Conservation (phyloP, 2,797 vertebrate species). For the Myotis pilosus region DNA sequence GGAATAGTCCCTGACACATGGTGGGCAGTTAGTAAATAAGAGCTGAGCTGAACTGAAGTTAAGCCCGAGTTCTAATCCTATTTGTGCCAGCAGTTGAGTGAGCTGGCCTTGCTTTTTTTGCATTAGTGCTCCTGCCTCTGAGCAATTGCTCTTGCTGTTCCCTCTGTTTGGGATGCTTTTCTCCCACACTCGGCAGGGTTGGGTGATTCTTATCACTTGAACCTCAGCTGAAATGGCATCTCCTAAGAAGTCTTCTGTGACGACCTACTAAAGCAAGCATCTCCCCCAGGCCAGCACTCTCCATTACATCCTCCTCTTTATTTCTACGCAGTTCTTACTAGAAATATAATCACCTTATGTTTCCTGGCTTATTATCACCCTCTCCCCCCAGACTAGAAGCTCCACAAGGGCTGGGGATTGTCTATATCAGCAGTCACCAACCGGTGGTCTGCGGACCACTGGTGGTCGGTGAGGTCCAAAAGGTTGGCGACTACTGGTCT, state of each 20-base stretch:
- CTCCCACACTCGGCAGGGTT: background rate
- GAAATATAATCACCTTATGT: background rate
- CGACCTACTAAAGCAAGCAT: background rate
- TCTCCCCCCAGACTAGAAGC: background rate
- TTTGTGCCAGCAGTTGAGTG: background rate
- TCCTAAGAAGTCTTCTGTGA: background rate
- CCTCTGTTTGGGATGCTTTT: background rate
- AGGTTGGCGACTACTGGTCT: background rate
- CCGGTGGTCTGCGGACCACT: no score
- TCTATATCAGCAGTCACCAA: background rate
- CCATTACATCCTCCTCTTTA: background rate
- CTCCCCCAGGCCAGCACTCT: background rate
- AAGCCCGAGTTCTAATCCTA: background rate
- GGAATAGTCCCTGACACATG: background rate
- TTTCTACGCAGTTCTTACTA: background rate
- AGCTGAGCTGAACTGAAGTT: background rate
- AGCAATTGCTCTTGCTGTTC: background rate
- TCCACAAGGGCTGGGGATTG: background rate
- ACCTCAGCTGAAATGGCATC: background rate
- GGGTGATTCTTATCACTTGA: background rate
- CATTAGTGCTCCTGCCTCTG: background rate
- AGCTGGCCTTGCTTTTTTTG: background rate
- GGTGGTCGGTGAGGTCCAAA: background rate
- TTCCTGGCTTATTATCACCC: background rate
- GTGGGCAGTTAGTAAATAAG: background rate